A percentile compares a stretch with the other conserved stretches of the same genome.
These are phyloP conservation scores for Diglossa brunneiventris DNA, from an alignment of 2,113 vertebrate genomes.

Conservation along the genomic window DNA sequence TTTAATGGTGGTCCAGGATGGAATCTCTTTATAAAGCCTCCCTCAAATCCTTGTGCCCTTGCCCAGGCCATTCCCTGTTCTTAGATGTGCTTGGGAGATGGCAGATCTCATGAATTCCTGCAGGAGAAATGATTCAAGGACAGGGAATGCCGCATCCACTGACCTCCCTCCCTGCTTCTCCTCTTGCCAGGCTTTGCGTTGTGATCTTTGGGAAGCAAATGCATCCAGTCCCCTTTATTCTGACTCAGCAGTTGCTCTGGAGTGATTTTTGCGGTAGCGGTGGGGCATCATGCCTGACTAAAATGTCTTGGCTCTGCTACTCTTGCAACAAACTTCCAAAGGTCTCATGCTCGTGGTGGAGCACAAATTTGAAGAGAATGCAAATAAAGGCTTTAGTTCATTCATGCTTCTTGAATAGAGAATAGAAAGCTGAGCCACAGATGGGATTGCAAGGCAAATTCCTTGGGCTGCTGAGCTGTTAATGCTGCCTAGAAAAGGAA, in stretches of 20 bases:
- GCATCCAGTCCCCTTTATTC: conserved; percentile 35
- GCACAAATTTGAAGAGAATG: conserved; percentile 72
- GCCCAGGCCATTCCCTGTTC: neutral
- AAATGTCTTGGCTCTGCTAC: conserved; percentile 63
- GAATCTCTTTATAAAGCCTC: neutral
- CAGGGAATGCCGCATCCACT: conserved; percentile 14
- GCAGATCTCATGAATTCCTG: neutral
- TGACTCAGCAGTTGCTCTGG: conserved; percentile 64
- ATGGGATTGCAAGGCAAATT: conserved; percentile 51
- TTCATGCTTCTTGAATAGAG: conserved; percentile 62
- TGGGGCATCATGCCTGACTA: conserved; percentile 56
- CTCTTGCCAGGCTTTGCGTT: neutral
- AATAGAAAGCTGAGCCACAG: conserved; percentile 45
- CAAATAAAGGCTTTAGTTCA: conserved; percentile 68
- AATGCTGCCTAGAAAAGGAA: conserved; percentile 45
- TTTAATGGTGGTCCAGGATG: neutral
- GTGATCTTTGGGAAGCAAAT: conserved; percentile 31
- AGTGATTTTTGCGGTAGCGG: conserved; percentile 41
- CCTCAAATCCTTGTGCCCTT: neutral
- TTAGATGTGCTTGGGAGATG: neutral
- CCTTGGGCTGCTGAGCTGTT: conserved; percentile 32
- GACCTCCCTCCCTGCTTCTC: neutral
- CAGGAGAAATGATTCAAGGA: conserved; percentile 25
- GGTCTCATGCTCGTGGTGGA: conserved; percentile 64
- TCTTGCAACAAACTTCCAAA: conserved; percentile 61